A percentile compares a stretch with the other conserved stretches of the same genome.
Evolutionary conservation across 2,888 invertebrate species (phyloP).

Genomic region (Rhogogaster chlorosoma): DNA sequence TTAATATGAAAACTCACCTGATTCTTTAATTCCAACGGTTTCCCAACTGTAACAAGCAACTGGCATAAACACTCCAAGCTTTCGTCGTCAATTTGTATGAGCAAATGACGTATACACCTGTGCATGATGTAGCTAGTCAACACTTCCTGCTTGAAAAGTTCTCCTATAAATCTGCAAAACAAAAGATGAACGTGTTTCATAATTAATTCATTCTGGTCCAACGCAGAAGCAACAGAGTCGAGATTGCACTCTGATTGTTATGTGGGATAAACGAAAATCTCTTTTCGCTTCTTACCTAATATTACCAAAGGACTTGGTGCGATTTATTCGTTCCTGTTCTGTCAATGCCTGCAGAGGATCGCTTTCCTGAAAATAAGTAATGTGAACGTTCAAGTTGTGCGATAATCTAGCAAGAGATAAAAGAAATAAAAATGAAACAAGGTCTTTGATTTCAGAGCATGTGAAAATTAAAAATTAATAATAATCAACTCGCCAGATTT

Average conservation of each 20-base stretch:
- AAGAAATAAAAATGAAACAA: background rate
- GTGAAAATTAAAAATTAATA: background rate
- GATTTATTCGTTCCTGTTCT: conserved; percentile 88
- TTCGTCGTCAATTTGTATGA: conserved; percentile 91
- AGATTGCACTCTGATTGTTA: background rate
- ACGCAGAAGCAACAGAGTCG: conserved; percentile 9
- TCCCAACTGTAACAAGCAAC: conserved; percentile 93
- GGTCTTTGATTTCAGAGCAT: background rate
- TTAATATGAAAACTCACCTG: conserved; percentile 56
- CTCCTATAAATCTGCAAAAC: conserved; percentile 84
- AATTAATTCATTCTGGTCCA: background rate
- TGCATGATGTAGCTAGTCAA: conserved; percentile 93
- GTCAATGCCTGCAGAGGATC: conserved; percentile 85
- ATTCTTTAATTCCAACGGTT: conserved; percentile 85
- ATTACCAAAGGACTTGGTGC: conserved; percentile 93
- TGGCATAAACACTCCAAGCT: conserved; percentile 96
- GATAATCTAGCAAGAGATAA: background rate
- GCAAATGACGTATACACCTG: conserved; percentile 88
- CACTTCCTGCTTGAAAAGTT: conserved; percentile 95
- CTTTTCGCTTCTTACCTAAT: conserved; percentile 80
- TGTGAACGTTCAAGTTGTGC: background rate
- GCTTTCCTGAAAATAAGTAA: conserved; percentile 79
- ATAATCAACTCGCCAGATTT: conserved; percentile 78
- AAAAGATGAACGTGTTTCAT: conserved; percentile 13
- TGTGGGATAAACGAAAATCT: background rate